Percentiles rank a stretch among this genome's conserved stretches.
Conservation (phyloP, 1,140 invertebrate species). For the Pseudomyrmex flavicornis region DNA sequence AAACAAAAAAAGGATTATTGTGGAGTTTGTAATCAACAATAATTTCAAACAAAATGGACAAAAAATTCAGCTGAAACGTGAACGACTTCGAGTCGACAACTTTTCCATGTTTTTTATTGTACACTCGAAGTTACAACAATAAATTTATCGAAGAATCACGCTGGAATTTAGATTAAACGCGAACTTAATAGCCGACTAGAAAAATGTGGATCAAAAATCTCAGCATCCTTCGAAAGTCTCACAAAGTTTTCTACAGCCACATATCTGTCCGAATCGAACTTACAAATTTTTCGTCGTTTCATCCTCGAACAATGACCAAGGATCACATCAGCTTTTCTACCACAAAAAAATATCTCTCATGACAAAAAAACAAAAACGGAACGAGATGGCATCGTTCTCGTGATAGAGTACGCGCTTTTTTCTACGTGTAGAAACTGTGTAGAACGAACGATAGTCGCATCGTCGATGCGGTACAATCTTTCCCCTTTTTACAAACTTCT, state of each 20-base stretch:
- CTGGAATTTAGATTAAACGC: not conserved
- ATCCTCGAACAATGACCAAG: conserved; percentile 30
- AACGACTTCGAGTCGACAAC: conserved; percentile 20
- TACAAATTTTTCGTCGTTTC: conserved; percentile 15
- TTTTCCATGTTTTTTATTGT: conserved; percentile 8
- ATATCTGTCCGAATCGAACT: conserved; percentile 29
- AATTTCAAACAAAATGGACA: not conserved
- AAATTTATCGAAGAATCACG: not conserved
- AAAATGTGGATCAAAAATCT: not conserved
- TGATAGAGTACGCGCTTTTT: conserved; percentile 50
- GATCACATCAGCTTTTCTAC: conserved; percentile 41
- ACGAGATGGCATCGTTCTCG: conserved; percentile 21
- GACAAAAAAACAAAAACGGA: not conserved
- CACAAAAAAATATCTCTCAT: not conserved
- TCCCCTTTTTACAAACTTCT: conserved; percentile 1
- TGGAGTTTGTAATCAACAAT: not conserved
- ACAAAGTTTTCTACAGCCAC: conserved; percentile 39
- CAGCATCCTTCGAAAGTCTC: conserved; percentile 3
- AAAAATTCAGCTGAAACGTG: conserved; percentile 18
- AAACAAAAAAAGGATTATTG: not conserved
- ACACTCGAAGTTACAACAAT: not conserved
- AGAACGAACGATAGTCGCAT: conserved; percentile 33
- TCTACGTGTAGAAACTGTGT: conserved; percentile 34
- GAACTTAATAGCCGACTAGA: not conserved
- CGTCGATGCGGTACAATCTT: conserved; percentile 25